Base-by-base conservation (phyloP, 2,113 vertebrate species). In the Psilopogon haemacephalus region DNA sequence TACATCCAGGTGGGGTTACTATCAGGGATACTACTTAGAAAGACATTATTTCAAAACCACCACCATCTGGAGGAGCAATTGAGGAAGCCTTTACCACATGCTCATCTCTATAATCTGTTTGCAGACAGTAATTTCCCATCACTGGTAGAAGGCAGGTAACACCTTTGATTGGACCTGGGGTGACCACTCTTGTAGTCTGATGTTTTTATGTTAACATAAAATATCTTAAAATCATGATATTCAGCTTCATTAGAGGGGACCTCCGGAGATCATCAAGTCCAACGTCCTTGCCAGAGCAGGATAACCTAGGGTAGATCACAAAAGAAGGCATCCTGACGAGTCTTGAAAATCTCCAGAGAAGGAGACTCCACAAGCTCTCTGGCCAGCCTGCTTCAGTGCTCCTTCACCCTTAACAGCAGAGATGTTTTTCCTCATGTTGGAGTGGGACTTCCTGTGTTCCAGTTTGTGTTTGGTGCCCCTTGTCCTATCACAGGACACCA, bases 11-110 rank as follows among this genome's bases (percentile, higher is more conserved):
- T 15, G 4, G 1, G 21, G 71, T 56, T 84, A 74, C 50, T 19
- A 26, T 71, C 14, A 0, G 1, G 16, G 8, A 6, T 55, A 37
- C 28, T 86, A 55, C 28, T 68, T 28, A 37, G 0, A 1, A 81
- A 26, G 30, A 32, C 21, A 5, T 28, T 54, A 15, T 38, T 23
- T 62, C 54, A 71, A 32, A 60, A 73, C 30, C 30, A 38, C 19
- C 23, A 58, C 2, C 32, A 62, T 7, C 8, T 86, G 16, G 48
- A 79, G 50, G 44, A 77, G 21, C n/a, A n/a, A 54, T 78, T 27
- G 21, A 28, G n/a, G 46, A 58, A 77, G 18, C 4, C 15, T 33
- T 58, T 27, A 8, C 24, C 13, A 37, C 12, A 8, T 3, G 2
- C 4, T 80, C 7, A 19, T 48, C 33, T 74, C 15, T 37, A 2